Evolutionary conservation across 2,888 invertebrate species (phyloP), one percentile per base, ranked within the genome.

Genomic region (Onthophagus sagittarius): DNA sequence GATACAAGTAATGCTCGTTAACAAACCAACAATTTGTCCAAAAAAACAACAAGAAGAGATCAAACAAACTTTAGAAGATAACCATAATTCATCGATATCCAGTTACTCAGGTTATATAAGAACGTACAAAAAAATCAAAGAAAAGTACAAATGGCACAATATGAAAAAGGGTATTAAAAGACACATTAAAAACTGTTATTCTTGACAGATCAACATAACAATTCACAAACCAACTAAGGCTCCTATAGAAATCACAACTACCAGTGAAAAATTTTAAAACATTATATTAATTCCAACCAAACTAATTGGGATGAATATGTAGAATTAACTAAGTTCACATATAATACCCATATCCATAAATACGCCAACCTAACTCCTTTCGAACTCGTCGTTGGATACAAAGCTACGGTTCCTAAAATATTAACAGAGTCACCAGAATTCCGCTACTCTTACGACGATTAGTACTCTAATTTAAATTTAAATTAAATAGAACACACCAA

Each of bases 251-350:
- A 75, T 75, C 32, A 74, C 74, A 15, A 33, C 33, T 5, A 74
- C 76, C n/a, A 31, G 70, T 15, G n/a, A 39, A 31, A 80, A n/a
- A 80, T 79, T 72, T n/a, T 75, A 62, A 74, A 76, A 73, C 72
- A 71, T 72, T 76, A 74, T 63, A 15, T 72, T 11, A 70, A 73
- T 71, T 62, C 72, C 32, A 70, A 75, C 11, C 14, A 69, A 15
- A 62, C 53, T 62, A 72, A 75, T 70, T 75, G 75, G 74, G 75
- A 74, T 15, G 70, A 74, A 63, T 76, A 67, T 71, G 33, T 75
- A 70, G 71, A 75, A 15, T 76, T 76, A 65, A 75, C 75, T n/a
- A 72, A 65, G 14, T 76, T 64, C 33, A 71, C 72, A 62, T 76
- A 76, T 15, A 76, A 76, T 65, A 76, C 75, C 4, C 11, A 65